Percentiles rank a stretch among this genome's conserved stretches.
Conservation (phyloP, 2,888 invertebrate species). For the Scaptomyza reducta region DNA sequence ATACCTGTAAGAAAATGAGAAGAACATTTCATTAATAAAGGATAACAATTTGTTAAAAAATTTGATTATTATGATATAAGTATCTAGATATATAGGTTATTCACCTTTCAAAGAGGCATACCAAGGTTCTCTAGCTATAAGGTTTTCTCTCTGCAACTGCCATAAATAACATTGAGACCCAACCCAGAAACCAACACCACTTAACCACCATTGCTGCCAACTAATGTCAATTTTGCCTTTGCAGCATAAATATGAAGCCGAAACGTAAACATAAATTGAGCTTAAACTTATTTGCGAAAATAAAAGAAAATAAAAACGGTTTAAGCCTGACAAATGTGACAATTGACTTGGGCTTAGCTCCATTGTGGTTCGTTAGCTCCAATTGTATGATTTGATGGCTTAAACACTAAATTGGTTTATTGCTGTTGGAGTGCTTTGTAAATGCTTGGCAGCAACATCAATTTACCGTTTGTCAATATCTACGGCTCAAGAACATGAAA, state of each 20-base stretch:
- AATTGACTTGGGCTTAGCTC: slow-evolving; percentile 45
- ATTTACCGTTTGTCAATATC: slow-evolving; percentile 70
- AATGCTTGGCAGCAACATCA: slow-evolving; percentile 63
- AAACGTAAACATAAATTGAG: slow-evolving; percentile 68
- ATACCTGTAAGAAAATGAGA: slow-evolving; percentile 52
- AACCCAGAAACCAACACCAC: slow-evolving; percentile 43
- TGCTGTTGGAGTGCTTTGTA: slow-evolving; percentile 43
- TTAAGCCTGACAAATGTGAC: slow-evolving; percentile 74
- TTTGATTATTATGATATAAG: too few species aligned
- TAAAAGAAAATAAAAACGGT: slow-evolving; percentile 31
- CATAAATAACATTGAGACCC: slow-evolving; percentile 27
- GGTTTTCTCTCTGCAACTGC: slow-evolving; percentile 10
- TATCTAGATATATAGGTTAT: not conserved
- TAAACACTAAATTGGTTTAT: slow-evolving; percentile 63
- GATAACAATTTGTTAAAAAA: too few species aligned
- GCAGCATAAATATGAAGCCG: slow-evolving; percentile 40
- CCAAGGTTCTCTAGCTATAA: too few species aligned
- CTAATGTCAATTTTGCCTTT: slow-evolving; percentile 31
- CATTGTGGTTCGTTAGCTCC: slow-evolving; percentile 38
- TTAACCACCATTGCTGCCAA: slow-evolving; percentile 44
- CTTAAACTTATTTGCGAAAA: slow-evolving; percentile 60
- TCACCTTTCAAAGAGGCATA: not conserved
- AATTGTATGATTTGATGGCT: slow-evolving; percentile 45
- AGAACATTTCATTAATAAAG: too few species aligned
- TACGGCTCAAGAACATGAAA: slow-evolving; percentile 54